Base-by-base conservation (phyloP, 2,888 invertebrate genomes). In the Meteorus colon region DNA sequence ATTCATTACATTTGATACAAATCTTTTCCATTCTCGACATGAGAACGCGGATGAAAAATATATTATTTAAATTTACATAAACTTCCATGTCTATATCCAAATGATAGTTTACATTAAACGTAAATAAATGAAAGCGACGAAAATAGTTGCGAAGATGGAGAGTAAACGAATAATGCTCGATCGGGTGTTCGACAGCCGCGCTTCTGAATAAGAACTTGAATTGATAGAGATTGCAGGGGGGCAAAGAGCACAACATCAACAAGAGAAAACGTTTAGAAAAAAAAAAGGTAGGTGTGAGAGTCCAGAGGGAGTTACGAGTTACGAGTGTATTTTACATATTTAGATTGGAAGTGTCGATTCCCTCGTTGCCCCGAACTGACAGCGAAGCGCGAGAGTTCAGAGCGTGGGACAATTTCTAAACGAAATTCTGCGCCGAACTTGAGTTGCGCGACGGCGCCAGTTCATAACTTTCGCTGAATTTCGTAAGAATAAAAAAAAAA, bases 341-440 rank as follows among this genome's bases (percentile, higher is more conserved):
- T 85, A 87, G 86, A 87, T 86, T 86, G 86, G 83, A 86, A 84
- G 85, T 85, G 84, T 86, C 85, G 85, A 86, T 86, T 85, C 84
- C 81, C 80, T 82, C 83, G 81, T 82, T 84, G 19, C 76, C 66
- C 76, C 72, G 77, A 82, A 84, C 82, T 84, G 84, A 84, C 84
- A 84, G 81, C 37, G 34, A 45, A 24, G 2, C 48, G 19, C 19
- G 10, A 55, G 55, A 55, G 19, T 55, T 55, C n/a, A 55, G 1
- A 55, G 55, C n/a, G 55, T n/a, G 10, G 55, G 55, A 55, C 55
- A 55, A 55, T 27, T 62, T 71, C 27, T 41, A n/a, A 31, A 27
- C 27, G 51, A n/a, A n/a, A 14, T 27, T 14, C 45, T 1, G 34
- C 19, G 41, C 24, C n/a, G 29, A 67, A 45, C 2, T 62, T 31